Percentiles rank a stretch among this genome's conserved stretches.
Evolutionary conservation across 1,140 invertebrate species (phyloP).

Genomic region (Drosophila punjabiensis): DNA sequence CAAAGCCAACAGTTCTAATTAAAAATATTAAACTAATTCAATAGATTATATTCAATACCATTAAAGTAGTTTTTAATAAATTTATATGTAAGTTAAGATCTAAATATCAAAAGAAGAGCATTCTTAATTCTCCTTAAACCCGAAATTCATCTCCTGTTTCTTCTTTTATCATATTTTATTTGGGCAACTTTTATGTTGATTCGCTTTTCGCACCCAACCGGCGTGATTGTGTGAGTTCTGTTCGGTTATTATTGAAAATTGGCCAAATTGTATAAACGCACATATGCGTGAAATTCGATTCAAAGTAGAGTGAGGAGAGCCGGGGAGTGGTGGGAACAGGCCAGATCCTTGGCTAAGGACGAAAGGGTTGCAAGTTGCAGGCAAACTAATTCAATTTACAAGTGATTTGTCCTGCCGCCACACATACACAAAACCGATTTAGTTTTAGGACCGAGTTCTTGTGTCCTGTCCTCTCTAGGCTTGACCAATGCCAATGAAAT

Average conservation of each 20-base stretch:
- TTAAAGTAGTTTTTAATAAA: no score
- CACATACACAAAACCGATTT: constrained; percentile 80
- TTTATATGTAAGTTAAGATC: no score
- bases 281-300: constrained; percentile 85
- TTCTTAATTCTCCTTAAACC: background rate
- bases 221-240: constrained; percentile 43
- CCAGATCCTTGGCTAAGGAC: background rate
- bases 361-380: constrained; percentile 67
- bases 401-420: constrained; percentile 78
- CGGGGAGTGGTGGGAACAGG: background rate
- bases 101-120: no score
- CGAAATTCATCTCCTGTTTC: background rate
- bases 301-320: constrained; percentile 36
- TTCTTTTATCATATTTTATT: constrained; percentile 63
- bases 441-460: constrained; percentile 51
- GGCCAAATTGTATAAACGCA: constrained; percentile 84
- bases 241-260: constrained; percentile 82
- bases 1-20: no score
- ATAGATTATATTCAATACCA: no score
- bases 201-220: constrained; percentile 55
- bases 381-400: constrained; percentile 83
- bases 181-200: constrained; percentile 69
- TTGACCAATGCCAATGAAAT: constrained; percentile 63
- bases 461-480: constrained; percentile 7
- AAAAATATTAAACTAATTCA: no score